Conservation (phyloP, 2,113 vertebrate species). For the Empidonax alnorum region DNA sequence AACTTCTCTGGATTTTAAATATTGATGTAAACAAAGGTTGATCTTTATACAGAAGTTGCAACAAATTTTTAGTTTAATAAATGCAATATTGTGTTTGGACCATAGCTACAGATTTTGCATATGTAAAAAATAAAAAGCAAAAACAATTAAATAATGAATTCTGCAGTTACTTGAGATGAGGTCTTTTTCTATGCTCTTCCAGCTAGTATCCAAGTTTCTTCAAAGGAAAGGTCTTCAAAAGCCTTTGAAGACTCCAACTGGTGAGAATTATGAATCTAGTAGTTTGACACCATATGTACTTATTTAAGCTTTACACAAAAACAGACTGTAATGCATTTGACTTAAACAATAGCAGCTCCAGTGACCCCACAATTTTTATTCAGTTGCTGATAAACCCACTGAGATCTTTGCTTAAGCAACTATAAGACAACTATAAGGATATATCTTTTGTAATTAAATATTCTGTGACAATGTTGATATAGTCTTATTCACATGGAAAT, state of each 20-base stretch:
- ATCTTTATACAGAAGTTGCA: neutral
- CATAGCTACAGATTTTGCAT: neutral
- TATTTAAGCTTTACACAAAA: neutral
- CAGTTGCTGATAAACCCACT: neutral
- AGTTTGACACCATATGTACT: neutral
- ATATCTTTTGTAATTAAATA: neutral
- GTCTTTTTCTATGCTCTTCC: neutral
- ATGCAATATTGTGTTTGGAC: neutral
- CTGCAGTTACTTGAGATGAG: neutral
- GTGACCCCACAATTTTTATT: neutral
- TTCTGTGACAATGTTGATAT: neutral
- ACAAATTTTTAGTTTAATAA: neutral
- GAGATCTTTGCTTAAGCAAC: neutral
- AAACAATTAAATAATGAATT: neutral
- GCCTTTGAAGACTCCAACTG: neutral
- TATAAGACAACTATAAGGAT: neutral
- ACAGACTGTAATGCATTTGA: neutral
- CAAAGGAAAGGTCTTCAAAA: neutral
- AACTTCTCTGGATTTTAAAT: neutral
- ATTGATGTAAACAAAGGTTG: neutral
- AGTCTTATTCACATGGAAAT: neutral
- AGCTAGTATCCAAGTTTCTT: neutral
- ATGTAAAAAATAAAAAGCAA: neutral
- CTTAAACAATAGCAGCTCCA: neutral
- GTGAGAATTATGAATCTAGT: neutral